Conservation (phyloP, 2,888 invertebrate genomes). For the Drosophila mercatorum region DNA sequence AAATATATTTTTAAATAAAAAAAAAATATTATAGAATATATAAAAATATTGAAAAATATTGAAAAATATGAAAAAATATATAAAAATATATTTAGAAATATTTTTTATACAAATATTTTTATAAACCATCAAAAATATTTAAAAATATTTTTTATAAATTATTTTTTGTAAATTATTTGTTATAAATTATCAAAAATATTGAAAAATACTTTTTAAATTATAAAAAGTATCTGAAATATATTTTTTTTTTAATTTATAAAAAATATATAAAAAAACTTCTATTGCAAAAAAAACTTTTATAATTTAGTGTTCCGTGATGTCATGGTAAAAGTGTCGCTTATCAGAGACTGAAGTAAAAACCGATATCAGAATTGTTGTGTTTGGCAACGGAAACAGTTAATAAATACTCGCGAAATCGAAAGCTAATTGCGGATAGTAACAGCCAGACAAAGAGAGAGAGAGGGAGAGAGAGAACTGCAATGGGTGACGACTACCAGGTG, state of each 20-base stretch:
- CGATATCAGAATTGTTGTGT: conserved; percentile 33
- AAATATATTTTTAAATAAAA: too few relatives aligned
- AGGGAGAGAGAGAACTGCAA: conserved; percentile 25
- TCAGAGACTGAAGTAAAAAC: conserved; percentile 41
- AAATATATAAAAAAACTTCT: neutral
- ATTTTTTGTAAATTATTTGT: too few relatives aligned
- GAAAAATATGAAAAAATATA: too few relatives aligned
- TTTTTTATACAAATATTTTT: too few relatives aligned
- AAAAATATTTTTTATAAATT: neutral
- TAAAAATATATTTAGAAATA: too few relatives aligned
- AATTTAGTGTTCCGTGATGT: conserved; percentile 57
- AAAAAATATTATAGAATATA: neutral
- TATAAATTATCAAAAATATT: neutral
- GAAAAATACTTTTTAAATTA: neutral
- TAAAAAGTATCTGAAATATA: neutral
- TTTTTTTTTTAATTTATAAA: neutral
- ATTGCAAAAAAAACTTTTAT: neutral
- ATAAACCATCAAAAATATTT: neutral
- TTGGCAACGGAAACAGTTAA: conserved; percentile 38
- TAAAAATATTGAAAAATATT: neutral
- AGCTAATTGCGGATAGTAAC: conserved; percentile 37
- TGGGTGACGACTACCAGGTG: conserved; percentile 42
- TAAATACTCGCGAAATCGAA: conserved; percentile 51
- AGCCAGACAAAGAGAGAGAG: too few relatives aligned
- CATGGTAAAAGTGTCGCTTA: conserved; percentile 56